These are phyloP conservation scores for Melipona quadrifasciata DNA, from an alignment of 1,140 invertebrate species.

Conservation along the genomic window DNA sequence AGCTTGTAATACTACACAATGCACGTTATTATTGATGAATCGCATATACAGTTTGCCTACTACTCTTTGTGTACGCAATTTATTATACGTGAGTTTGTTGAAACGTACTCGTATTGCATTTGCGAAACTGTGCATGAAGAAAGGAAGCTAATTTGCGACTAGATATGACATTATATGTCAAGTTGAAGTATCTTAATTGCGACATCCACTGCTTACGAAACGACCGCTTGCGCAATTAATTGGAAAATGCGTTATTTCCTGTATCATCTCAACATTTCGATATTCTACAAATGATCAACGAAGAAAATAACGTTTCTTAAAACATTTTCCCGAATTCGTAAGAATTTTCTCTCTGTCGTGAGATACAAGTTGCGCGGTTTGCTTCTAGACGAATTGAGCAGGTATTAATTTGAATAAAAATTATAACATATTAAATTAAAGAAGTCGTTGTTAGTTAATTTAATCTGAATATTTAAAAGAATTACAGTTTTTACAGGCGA, in stretches of 20 bases:
- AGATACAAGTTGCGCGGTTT: too few relatives aligned
- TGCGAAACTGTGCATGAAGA: neutral
- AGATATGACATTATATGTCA: neutral
- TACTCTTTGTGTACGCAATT: neutral
- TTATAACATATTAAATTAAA: too few relatives aligned
- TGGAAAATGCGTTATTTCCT: neutral
- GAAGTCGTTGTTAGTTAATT: too few relatives aligned
- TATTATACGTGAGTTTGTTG: neutral
- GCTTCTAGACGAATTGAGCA: too few relatives aligned
- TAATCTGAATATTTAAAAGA: too few relatives aligned
- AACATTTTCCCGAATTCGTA: too few relatives aligned
- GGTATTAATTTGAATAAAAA: too few relatives aligned
- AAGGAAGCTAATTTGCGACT: neutral
- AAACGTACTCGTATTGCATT: neutral
- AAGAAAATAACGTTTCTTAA: neutral
- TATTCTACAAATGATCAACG: neutral
- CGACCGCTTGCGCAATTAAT: neutral
- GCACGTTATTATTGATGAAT: neutral
- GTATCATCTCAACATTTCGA: neutral
- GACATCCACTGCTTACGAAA: neutral
- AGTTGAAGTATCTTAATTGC: constrained; percentile 8
- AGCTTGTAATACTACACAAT: neutral
- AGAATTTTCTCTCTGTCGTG: neutral
- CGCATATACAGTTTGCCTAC: neutral
- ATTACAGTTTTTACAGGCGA: too few relatives aligned